Evolutionary conservation across 2,113 vertebrate species (phyloP).

Genomic region (Semicossyphus pulcher): DNA sequence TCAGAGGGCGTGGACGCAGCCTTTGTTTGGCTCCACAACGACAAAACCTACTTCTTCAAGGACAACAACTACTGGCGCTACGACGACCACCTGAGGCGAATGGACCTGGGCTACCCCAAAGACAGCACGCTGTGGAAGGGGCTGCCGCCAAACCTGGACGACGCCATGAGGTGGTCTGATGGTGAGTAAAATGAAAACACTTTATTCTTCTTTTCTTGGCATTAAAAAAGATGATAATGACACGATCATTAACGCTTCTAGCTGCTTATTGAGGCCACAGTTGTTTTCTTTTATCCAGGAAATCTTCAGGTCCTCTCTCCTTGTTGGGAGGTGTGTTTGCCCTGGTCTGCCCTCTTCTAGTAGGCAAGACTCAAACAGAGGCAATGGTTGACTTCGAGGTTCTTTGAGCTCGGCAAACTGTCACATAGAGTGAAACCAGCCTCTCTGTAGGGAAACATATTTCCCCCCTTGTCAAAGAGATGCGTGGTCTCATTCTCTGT

Average conservation of each 20-base stretch:
- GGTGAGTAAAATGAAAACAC: conserved; percentile 82
- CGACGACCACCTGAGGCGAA: conserved; percentile 87
- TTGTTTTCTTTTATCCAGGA: not conserved
- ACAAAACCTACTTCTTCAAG: conserved; percentile 99
- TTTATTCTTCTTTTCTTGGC: not conserved
- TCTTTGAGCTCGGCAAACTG: not conserved
- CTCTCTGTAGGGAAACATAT: not conserved
- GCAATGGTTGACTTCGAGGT: not conserved
- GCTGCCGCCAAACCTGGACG: conserved; percentile 89
- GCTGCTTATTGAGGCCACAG: not conserved
- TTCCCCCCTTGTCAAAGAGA: not conserved
- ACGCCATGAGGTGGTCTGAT: conserved; percentile 95
- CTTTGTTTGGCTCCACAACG: conserved; percentile 93
- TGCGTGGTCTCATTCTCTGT: not conserved
- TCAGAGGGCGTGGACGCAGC: conserved; percentile 90
- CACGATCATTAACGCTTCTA: not conserved
- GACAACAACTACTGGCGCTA: conserved; percentile 93
- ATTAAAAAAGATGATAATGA: too few species aligned
- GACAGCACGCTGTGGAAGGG: conserved; percentile 91
- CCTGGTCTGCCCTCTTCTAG: not conserved
- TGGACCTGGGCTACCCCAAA: conserved; percentile 94
- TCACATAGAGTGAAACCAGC: conserved; percentile 2
- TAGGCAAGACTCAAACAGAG: not conserved
- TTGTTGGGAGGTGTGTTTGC: not conserved
- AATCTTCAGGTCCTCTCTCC: not conserved